Evolutionary conservation across 2,797 vertebrate species (phyloP).

Genomic region (Schizopygopsis pylzovi): DNA sequence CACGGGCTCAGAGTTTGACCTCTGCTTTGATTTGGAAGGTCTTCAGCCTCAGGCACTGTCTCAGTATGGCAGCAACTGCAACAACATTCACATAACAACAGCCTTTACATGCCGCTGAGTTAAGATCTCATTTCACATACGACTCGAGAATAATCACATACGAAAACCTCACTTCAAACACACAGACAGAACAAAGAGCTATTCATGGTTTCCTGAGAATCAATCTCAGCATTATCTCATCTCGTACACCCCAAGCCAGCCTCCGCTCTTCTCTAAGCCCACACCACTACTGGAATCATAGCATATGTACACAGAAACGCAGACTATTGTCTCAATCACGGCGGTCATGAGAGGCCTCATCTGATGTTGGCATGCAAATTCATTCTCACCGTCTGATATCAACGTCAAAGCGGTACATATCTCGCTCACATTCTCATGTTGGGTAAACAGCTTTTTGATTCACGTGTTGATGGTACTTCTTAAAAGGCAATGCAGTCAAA

Average conservation of each 20-base stretch:
- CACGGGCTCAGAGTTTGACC: slow-evolving; percentile 14
- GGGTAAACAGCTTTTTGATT: slow-evolving; percentile 23
- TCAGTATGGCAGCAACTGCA: background rate
- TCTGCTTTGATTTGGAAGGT: slow-evolving; percentile 20
- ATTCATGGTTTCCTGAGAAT: slow-evolving; percentile 6
- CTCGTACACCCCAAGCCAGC: slow-evolving; percentile 19
- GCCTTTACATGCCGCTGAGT: background rate
- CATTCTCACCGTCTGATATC: slow-evolving; percentile 10
- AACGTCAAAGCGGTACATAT: background rate
- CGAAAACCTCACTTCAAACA: background rate
- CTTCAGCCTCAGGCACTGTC: slow-evolving; percentile 32
- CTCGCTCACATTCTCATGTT: background rate
- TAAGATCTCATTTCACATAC: background rate
- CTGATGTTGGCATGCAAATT: slow-evolving; percentile 42
- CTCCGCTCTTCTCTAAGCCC: slow-evolving; percentile 17
- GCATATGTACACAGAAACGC: slow-evolving; percentile 16
- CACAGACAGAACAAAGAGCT: slow-evolving; percentile 22
- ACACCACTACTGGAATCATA: slow-evolving; percentile 35
- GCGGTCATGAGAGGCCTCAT: background rate
- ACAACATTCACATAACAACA: slow-evolving; percentile 16
- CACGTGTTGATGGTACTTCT: slow-evolving; percentile 7
- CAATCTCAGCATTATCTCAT: slow-evolving; percentile 25
- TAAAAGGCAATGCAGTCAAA: background rate
- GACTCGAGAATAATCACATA: slow-evolving; percentile 6
- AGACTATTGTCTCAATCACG: slow-evolving; percentile 7